A percentile compares a stretch with the other conserved stretches of the same genome.
Evolutionary conservation across 2,113 vertebrate genomes (phyloP).

Genomic region (Sorex fumeus): DNA sequence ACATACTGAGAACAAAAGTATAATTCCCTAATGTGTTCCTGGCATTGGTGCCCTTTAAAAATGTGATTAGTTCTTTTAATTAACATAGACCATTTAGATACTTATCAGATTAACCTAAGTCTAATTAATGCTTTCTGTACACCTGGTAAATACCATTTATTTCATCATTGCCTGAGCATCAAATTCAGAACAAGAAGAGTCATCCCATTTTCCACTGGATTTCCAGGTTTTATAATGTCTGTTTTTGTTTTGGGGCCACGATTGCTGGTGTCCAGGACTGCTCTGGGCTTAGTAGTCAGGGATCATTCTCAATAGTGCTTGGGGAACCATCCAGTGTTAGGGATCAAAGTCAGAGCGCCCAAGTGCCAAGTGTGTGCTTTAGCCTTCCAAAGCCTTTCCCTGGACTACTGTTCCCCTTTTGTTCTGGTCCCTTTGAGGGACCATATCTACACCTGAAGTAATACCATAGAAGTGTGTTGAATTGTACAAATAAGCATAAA

Average conservation of each 20-base stretch:
- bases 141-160: neutral
- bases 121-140: neutral
- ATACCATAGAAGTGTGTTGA: rapidly evolving
- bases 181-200: neutral
- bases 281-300: no score
- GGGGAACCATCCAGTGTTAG: no score
- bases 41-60: conserved; percentile 45
- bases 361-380: no score
- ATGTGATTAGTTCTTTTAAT: conserved; percentile 66
- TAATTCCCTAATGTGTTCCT: neutral
- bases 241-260: no score
- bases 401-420: neutral
- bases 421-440: no score
- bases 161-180: neutral
- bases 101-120: neutral
- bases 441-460: neutral
- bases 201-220: no score
- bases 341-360: no score
- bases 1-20: neutral
- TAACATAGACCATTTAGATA: neutral
- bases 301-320: no score
- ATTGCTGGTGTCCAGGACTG: no score
- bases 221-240: no score
- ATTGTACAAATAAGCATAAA: no score
- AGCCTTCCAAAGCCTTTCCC: no score